These are phyloP conservation scores for Pogonomyrmex californicus DNA, from an alignment of 1,140 invertebrate species.

Conservation along the genomic window DNA sequence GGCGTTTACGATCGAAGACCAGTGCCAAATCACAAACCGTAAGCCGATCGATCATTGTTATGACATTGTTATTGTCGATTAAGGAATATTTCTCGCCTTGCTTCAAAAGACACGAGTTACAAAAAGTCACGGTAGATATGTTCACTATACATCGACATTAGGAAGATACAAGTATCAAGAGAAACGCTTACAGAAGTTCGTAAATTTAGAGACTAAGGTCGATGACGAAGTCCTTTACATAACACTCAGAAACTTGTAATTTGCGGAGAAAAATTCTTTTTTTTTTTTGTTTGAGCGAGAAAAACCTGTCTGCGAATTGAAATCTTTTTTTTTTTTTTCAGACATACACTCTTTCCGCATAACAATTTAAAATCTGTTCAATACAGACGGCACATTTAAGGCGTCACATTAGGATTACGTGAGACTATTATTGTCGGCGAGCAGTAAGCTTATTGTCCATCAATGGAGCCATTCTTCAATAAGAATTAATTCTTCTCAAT, in stretches of 20 bases:
- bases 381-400: constrained; percentile 57
- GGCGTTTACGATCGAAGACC: background rate
- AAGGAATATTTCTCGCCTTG: constrained; percentile 37
- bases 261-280: background rate
- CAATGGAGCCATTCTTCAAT: constrained; percentile 5
- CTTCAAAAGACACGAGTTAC: background rate
- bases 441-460: constrained; percentile 48
- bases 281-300: background rate
- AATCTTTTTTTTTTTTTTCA: background rate
- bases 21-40: constrained; percentile 11
- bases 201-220: background rate
- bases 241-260: constrained; percentile 28
- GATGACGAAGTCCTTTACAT: constrained; percentile 2
- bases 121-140: constrained; percentile 24
- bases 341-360: background rate
- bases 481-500: constrained; percentile 2
- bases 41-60: background rate
- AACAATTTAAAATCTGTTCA: constrained; percentile 50
- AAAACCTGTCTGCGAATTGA: background rate
- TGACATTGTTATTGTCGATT: background rate
- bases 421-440: constrained; percentile 52
- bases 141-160: constrained; percentile 20
- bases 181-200: constrained; percentile 7
- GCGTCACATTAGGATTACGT: constrained; percentile 56
- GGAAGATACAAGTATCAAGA: constrained; percentile 40